Evolutionary conservation across 2,888 invertebrate species (phyloP).

Genomic region (Drosophila suboccidentalis): DNA sequence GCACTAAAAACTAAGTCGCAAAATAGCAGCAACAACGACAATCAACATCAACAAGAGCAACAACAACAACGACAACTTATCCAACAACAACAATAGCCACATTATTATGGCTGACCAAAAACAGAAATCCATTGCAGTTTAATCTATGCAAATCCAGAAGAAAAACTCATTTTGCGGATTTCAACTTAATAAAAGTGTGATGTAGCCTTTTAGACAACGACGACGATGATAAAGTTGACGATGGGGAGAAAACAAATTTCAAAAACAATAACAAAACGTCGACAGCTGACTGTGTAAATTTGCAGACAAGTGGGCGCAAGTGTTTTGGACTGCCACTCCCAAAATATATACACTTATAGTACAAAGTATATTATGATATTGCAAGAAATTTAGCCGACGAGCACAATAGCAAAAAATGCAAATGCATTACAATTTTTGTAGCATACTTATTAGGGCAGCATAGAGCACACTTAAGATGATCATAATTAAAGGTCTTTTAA

Average conservation of each 20-base stretch:
- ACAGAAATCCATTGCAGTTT: conserved; percentile 57
- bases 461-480: neutral
- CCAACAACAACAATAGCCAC: conserved; percentile 28
- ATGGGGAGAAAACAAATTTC: neutral
- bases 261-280: conserved; percentile 10
- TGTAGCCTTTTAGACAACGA: conserved; percentile 41
- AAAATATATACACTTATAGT: neutral
- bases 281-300: conserved; percentile 36
- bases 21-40: conserved; percentile 11
- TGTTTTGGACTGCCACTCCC: neutral
- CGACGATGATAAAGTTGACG: neutral
- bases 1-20: conserved; percentile 50
- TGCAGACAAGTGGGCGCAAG: conserved; percentile 23
- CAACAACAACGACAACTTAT: conserved; percentile 1
- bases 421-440: neutral
- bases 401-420: conserved; percentile 1
- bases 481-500: neutral
- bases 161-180: conserved; percentile 74
- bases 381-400: conserved; percentile 1
- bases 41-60: conserved; percentile 1
- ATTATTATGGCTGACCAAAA: conserved; percentile 52
- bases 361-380: neutral
- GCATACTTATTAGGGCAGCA: conserved; percentile 7
- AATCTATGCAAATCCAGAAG: conserved; percentile 77
- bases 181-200: conserved; percentile 63